Evolutionary conservation across 2,113 vertebrate species (phyloP).

Genomic region (Dendrocopos noguchii): DNA sequence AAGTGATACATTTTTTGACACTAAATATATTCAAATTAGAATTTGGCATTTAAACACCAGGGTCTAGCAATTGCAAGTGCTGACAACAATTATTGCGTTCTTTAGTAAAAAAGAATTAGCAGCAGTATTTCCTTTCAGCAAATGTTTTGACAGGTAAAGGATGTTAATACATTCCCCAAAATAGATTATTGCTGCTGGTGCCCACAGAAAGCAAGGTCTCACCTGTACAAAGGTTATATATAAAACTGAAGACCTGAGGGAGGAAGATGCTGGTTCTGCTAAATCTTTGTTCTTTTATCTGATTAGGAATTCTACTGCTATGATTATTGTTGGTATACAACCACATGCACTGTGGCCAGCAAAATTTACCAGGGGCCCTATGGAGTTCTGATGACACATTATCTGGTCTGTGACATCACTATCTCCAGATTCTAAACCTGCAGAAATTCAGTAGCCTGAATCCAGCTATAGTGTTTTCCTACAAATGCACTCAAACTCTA

Average conservation of each 20-base stretch:
- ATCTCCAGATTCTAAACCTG: not conserved
- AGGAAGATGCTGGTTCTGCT: not conserved
- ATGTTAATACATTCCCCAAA: not conserved
- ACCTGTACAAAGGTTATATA: not conserved
- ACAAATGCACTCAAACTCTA: not conserved
- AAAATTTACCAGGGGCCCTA: not conserved
- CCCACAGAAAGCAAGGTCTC: not conserved
- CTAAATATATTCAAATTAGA: not conserved
- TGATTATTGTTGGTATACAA: not conserved
- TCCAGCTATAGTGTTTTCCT: not conserved
- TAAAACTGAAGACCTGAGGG: not conserved
- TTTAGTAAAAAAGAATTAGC: not conserved
- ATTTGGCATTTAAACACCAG: not conserved
- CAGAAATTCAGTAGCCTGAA: not conserved
- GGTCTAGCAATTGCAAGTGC: not conserved
- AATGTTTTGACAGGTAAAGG: not conserved
- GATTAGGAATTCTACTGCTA: not conserved
- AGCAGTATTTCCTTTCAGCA: not conserved
- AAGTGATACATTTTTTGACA: not conserved
- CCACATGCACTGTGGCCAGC: not conserved
- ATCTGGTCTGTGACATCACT: not conserved
- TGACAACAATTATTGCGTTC: not conserved
- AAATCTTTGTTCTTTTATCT: not conserved
- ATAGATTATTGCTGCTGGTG: not conserved
- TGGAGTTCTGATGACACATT: accelerated